Base-by-base conservation (phyloP, 2,888 invertebrate genomes). In the Chymomyza procnemis region DNA sequence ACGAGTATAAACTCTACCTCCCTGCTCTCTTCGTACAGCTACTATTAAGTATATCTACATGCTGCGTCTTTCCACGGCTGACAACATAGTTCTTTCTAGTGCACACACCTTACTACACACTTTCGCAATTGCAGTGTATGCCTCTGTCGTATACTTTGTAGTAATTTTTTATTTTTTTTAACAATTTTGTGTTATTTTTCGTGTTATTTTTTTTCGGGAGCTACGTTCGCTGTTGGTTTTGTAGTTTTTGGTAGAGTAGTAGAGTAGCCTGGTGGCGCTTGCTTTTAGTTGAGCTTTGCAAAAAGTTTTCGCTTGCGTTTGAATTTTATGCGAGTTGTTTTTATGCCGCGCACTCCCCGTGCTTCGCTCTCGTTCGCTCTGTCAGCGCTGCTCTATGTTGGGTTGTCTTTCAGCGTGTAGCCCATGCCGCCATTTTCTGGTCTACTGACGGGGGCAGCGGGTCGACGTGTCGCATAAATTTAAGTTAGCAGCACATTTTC, bases 401-500 rank as follows among this genome's bases (percentile, higher is more conserved):
- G n/a, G n/a, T 5, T 26, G 26, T 26, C 26, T 26, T 26, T 5
- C 26, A 26, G 26, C 5, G 26, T 3, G 26, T 26, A 21, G 16
- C 50, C 26, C 22, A 59, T 56, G n/a, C 60, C 26, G 46, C 21
- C 60, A 6, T 5, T 57, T 62, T 12, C 16, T 46, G 3, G 34
- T n/a, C 21, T 21, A n/a, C 2, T 5, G 34, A n/a, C 6, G 61
- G 46, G 50, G 22, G 50, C 55, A 55, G 47, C 47, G 50, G 61
- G 69, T 50, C 77, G 72, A 69, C 62, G 80, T 87, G 87, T 85
- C 83, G 81, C 87, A 81, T 81, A 81, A 81, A 81, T 81, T 81
- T 82, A 82, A 87, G 81, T 81, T 81, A 85, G 85, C 67, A 78
- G 81, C 87, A 86, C 85, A 80, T 80, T 86, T 86, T 86, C 87